A percentile compares a stretch with the other conserved stretches of the same genome.
These are phyloP conservation scores for Rhizoglyphus robini DNA, from an alignment of 1,140 invertebrate species.

Conservation along the genomic window DNA sequence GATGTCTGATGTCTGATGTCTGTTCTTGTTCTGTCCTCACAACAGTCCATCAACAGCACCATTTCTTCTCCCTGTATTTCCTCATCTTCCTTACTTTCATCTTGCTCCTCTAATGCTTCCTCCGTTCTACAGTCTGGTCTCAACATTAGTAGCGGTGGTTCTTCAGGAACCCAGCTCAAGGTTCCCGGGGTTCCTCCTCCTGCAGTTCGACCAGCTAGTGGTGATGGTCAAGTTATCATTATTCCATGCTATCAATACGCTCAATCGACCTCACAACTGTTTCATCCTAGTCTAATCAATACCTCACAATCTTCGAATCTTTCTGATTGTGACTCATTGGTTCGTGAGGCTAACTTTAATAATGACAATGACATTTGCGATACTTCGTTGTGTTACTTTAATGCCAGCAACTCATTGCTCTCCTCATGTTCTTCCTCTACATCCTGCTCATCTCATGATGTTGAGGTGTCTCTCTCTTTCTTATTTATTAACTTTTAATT, in stretches of 20 bases:
- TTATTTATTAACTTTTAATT: conserved; percentile 1
- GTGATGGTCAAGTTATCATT: neutral
- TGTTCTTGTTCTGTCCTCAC: neutral
- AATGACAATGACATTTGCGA: neutral
- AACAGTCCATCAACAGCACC: neutral
- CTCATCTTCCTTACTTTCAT: neutral
- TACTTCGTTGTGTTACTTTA: neutral
- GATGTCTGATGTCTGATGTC: no score
- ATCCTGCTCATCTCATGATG: neutral
- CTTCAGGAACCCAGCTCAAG: neutral
- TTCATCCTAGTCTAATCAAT: neutral
- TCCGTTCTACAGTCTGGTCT: neutral
- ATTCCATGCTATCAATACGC: neutral
- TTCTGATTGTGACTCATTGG: neutral
- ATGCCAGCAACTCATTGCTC: neutral
- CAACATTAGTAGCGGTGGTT: neutral
- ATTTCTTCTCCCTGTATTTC: no score
- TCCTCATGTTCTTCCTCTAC: neutral
- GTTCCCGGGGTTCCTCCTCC: neutral
- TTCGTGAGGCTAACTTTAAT: neutral
- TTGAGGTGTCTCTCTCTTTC: conserved; percentile 1
- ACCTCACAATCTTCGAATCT: neutral
- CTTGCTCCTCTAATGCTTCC: neutral
- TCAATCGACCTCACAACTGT: neutral
- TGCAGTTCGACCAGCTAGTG: neutral